Conservation (phyloP, 2,888 invertebrate species). For the Stegophylla sp. region DNA sequence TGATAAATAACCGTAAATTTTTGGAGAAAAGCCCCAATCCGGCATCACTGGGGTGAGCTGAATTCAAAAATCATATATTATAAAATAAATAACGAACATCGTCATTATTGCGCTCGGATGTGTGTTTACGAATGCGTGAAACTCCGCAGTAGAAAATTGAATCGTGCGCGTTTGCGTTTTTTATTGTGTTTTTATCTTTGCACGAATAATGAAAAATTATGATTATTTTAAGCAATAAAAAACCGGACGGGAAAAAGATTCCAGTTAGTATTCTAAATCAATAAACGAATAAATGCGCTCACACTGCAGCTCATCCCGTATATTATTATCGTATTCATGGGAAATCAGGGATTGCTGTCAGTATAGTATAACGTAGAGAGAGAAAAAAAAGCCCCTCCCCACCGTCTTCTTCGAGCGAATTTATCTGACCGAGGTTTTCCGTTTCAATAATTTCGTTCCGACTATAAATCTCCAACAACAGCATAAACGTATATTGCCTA, state of each 20-base stretch:
- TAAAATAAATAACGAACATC: too few relatives aligned
- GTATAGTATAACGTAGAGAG: too few relatives aligned
- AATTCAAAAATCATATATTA: too few relatives aligned
- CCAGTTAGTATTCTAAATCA: slow-evolving; percentile 16
- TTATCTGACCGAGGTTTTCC: slow-evolving; percentile 20
- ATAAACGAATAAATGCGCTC: not conserved
- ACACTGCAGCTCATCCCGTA: not conserved
- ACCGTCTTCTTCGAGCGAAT: not conserved
- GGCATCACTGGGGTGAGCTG: too few relatives aligned
- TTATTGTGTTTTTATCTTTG: too few relatives aligned
- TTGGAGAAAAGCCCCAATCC: too few relatives aligned
- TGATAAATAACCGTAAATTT: too few relatives aligned
- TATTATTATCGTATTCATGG: not conserved
- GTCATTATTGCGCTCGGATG: too few relatives aligned
- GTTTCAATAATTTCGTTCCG: slow-evolving; percentile 44
- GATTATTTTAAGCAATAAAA: not conserved
- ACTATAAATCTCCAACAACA: not conserved
- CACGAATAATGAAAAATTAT: not conserved
- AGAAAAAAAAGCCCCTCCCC: slow-evolving; percentile 19
- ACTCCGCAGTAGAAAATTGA: too few relatives aligned
- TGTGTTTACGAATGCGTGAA: too few relatives aligned
- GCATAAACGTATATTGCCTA: too few relatives aligned
- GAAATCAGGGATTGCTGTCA: not conserved
- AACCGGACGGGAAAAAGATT: not conserved
- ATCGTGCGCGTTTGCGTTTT: too few relatives aligned